A percentile compares a stretch with the other conserved stretches of the same genome.
Conservation (phyloP, 2,888 invertebrate genomes). For the Drosophila antonietae region DNA sequence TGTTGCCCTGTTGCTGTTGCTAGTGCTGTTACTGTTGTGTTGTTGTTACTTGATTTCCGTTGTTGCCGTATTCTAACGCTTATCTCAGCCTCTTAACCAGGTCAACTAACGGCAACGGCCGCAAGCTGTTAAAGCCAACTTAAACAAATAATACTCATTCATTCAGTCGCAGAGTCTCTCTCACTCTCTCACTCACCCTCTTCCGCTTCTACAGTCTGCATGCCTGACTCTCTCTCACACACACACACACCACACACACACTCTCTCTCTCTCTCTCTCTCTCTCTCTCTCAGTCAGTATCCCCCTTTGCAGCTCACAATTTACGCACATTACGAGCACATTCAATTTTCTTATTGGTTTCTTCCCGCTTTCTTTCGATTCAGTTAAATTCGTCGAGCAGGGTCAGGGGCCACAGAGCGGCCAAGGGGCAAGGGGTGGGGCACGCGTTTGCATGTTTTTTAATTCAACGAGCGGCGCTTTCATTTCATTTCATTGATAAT, state of each 20-base stretch:
- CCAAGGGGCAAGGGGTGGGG: constrained; percentile 4
- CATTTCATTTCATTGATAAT: constrained; percentile 62
- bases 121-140: constrained; percentile 79
- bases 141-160: constrained; percentile 76
- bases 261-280: constrained; percentile 6
- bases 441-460: neutral
- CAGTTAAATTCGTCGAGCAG: constrained; percentile 26
- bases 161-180: constrained; percentile 47
- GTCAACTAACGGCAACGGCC: constrained; percentile 78
- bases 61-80: constrained; percentile 64
- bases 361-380: constrained; percentile 60
- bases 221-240: neutral
- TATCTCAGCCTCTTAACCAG: constrained; percentile 69
- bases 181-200: constrained; percentile 17
- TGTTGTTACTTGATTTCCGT: constrained; percentile 54
- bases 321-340: constrained; percentile 62
- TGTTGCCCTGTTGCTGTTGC: constrained; percentile 8
- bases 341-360: constrained; percentile 64
- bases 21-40: constrained; percentile 29
- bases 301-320: constrained; percentile 24
- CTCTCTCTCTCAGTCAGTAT: constrained; percentile 20
- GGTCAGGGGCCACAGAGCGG: constrained; percentile 24
- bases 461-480: constrained; percentile 21
- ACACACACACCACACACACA: too few relatives aligned
- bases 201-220: neutral